Evolutionary conservation across 2,113 vertebrate genomes (phyloP).

Genomic region (Gasterosteus nipponicus): DNA sequence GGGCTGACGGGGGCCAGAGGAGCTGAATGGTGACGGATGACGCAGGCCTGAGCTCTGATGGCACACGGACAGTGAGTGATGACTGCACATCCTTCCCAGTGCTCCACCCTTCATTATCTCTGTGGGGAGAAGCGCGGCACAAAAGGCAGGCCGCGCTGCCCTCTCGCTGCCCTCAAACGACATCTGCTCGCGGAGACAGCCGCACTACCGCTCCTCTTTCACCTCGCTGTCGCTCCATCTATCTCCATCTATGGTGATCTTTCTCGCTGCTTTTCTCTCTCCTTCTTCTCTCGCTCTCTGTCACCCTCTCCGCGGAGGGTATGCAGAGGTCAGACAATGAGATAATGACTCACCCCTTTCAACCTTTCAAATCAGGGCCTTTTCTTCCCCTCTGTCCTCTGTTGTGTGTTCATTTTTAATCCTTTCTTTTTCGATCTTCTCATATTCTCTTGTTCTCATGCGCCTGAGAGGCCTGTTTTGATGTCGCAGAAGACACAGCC

Average conservation of each 20-base stretch:
- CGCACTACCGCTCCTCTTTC: conserved; percentile 74
- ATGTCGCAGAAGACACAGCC: conserved; percentile 17
- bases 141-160: conserved; percentile 78
- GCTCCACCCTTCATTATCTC: conserved; percentile 92
- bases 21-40: conserved; percentile 95
- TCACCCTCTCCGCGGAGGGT: conserved; percentile 70
- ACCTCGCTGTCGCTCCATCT: conserved; percentile 76
- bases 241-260: conserved; percentile 79
- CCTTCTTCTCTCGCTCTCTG: conserved; percentile 60
- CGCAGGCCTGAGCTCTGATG: conserved; percentile 89
- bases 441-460: conserved; percentile 73
- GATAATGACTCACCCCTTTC: conserved; percentile 78
- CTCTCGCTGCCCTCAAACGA: conserved; percentile 80
- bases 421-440: conserved; percentile 76
- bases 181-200: conserved; percentile 78
- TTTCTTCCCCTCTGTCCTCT: conserved; percentile 59
- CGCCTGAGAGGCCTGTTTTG: conserved; percentile 45
- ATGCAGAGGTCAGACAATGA: conserved; percentile 77
- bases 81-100: conserved; percentile 87
- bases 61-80: conserved; percentile 93
- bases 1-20: conserved; percentile 88
- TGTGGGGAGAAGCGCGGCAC: conserved; percentile 81
- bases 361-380: conserved; percentile 73
- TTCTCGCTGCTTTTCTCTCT: conserved; percentile 70
- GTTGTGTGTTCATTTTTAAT: conserved; percentile 71